These are phyloP conservation scores for Nomada fucata DNA, from an alignment of 2,888 invertebrate genomes.

Conservation along the genomic window DNA sequence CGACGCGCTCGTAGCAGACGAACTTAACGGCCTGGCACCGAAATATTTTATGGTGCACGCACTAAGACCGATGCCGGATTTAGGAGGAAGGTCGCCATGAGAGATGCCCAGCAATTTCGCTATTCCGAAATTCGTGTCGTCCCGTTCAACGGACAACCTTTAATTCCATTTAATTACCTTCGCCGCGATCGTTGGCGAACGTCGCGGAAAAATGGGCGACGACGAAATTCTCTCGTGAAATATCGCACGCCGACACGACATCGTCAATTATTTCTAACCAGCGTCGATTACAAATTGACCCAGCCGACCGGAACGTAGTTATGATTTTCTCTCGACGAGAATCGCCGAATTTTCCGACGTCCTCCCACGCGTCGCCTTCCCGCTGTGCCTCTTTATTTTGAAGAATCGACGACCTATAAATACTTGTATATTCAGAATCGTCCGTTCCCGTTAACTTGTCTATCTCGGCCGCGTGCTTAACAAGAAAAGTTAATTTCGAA, in stretches of 20 bases:
- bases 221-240: too few relatives aligned
- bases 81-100: conserved; percentile 69
- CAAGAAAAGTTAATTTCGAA: conserved; percentile 59
- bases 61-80: conserved; percentile 60
- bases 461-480: conserved; percentile 31
- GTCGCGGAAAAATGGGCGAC: too few relatives aligned
- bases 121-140: conserved; percentile 7
- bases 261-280: background rate
- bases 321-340: conserved; percentile 18
- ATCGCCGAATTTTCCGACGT: conserved; percentile 7
- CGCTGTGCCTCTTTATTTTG: conserved; percentile 24
- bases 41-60: conserved; percentile 70
- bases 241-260: too few relatives aligned
- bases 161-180: background rate
- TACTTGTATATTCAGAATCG: conserved; percentile 27
- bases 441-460: conserved; percentile 38
- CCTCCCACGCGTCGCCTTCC: conserved; percentile 4
- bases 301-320: background rate
- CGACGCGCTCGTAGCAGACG: conserved; percentile 55
- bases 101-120: conserved; percentile 36
- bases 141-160: background rate
- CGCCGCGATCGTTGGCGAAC: too few relatives aligned
- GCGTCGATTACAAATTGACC: conserved; percentile 2
- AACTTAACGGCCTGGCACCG: conserved; percentile 53
- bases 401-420: conserved; percentile 49